Conservation (phyloP, 1,140 invertebrate species). For the Heliconius hewitsoni region DNA sequence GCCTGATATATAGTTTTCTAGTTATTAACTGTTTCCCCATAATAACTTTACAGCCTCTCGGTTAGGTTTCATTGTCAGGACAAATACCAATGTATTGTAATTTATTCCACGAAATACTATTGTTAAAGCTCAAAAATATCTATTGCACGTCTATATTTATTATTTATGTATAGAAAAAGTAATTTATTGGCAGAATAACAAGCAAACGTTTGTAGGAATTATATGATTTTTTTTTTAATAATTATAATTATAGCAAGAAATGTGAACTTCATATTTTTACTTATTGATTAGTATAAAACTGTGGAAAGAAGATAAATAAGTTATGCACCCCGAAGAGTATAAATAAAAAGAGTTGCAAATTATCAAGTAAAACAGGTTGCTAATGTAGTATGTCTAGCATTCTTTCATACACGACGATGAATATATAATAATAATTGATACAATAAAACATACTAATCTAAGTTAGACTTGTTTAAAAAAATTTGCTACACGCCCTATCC, state of each 20-base stretch:
- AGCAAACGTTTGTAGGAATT: neutral
- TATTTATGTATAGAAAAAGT: conserved; percentile 2
- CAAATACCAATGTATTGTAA: conserved; percentile 52
- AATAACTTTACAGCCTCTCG: conserved; percentile 37
- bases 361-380: neutral
- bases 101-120: conserved; percentile 45
- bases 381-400: neutral
- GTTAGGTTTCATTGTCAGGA: conserved; percentile 52
- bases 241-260: neutral
- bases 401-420: neutral
- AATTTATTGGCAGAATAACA: neutral
- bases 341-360: neutral
- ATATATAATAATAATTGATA: neutral
- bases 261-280: neutral
- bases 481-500: too few relatives aligned
- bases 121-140: conserved; percentile 12
- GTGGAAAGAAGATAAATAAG: neutral
- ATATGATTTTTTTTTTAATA: neutral
- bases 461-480: too few relatives aligned
- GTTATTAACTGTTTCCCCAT: conserved; percentile 46
- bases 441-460: too few relatives aligned
- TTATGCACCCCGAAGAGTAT: neutral
- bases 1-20: conserved; percentile 43
- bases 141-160: conserved; percentile 5
- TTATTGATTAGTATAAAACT: neutral